Base-by-base conservation (phyloP, 2,888 invertebrate genomes). In the Gibbula magus region DNA sequence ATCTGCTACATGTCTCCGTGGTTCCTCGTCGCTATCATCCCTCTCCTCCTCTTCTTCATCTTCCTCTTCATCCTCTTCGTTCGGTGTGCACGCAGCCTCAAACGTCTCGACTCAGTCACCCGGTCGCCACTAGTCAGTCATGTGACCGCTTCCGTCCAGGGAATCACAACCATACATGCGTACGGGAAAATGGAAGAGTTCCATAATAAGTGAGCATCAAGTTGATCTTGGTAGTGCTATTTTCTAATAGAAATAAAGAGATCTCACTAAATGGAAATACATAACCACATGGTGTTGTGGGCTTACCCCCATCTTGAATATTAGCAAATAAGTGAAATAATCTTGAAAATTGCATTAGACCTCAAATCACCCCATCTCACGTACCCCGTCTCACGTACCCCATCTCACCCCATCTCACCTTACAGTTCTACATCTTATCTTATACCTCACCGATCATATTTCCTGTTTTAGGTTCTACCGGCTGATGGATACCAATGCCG, bases 1-100 rank as follows among this genome's bases (percentile, higher is more conserved):
- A 96, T 98, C 88, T 96, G 95, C 93, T 95, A 95, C 89, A 96
- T 97, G 85, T 97, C 97, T 75, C 97, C 97, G 93, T 91, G 89
- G 85, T 93, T 93, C 81, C 88, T 93, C 35, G 79, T 93, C 29
- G 92, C 92, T 22, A 87, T 92, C 53, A 78, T 93, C 16, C 93
- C 93, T 4, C 86, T 94, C 18, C 83, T 89, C 61, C 80, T 88
- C 35, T 81, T 92, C 7, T 93, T 93, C 83, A 75, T 91, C 22
- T 73, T 93, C 5, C 89, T 93, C 39, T 92, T 93, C 75, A 84
- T 88, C 16, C 87, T 93, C 77, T 93, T 93, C 87, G 88, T 93
- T 8, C 89, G 91, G 2, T 93, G 93, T 73, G 91, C 93, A 52
- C 86, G 91, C 8, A 89, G 90, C 56, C 83, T 91, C 52, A 92